These are phyloP conservation scores for Phenacoccus solenopsis DNA, from an alignment of 1,140 invertebrate genomes.

Conservation along the genomic window DNA sequence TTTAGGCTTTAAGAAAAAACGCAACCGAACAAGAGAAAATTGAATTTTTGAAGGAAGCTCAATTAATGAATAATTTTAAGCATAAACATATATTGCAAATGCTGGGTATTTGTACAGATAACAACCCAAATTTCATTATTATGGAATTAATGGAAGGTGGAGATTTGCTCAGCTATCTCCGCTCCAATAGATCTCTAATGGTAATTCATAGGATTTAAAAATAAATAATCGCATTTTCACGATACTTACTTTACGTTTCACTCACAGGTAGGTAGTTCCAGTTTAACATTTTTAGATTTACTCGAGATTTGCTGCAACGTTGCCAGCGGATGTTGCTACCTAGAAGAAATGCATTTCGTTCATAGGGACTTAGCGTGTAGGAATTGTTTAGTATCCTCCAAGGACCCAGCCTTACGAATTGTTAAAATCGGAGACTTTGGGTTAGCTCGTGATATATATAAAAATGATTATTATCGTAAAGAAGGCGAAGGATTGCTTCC, in stretches of 20 bases:
- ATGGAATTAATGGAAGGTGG: slow-evolving; percentile 96
- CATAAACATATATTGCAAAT: slow-evolving; percentile 89
- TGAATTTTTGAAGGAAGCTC: slow-evolving; percentile 92
- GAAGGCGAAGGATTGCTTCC: slow-evolving; percentile 63
- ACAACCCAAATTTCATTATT: slow-evolving; percentile 82
- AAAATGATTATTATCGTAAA: slow-evolving; percentile 92
- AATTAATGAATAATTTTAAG: slow-evolving; percentile 93
- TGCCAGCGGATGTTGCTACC: slow-evolving; percentile 78
- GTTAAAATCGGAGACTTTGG: slow-evolving; percentile 97
- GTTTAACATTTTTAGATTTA: slow-evolving; percentile 65
- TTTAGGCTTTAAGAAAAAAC: slow-evolving; percentile 78
- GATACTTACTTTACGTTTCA: background rate
- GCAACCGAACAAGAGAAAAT: slow-evolving; percentile 79
- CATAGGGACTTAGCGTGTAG: slow-evolving; percentile 90
- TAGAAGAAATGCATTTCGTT: slow-evolving; percentile 91
- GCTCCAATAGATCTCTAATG: slow-evolving; percentile 53
- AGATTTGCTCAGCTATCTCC: slow-evolving; percentile 79
- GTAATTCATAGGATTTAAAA: slow-evolving; percentile 36
- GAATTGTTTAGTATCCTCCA: slow-evolving; percentile 78
- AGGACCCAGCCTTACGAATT: slow-evolving; percentile 50
- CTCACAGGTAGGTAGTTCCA: slow-evolving; percentile 37
- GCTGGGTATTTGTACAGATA: slow-evolving; percentile 85
- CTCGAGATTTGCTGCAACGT: slow-evolving; percentile 89
- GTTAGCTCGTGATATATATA: slow-evolving; percentile 84
- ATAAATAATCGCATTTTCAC: background rate